Base-by-base conservation (phyloP, 2,797 vertebrate species). In the Tokudaia muenninki region DNA sequence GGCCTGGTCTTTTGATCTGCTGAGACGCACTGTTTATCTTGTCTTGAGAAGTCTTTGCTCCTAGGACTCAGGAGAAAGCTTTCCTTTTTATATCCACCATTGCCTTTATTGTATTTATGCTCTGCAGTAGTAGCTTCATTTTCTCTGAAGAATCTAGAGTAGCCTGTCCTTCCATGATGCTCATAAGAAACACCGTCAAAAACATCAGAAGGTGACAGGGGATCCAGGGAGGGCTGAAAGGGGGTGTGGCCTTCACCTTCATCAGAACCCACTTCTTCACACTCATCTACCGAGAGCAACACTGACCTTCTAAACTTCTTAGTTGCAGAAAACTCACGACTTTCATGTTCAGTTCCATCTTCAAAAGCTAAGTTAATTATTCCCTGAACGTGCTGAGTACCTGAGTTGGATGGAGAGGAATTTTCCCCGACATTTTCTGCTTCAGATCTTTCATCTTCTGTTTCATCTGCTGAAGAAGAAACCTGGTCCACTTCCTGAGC, bases 321-420 rank as follows among this genome's bases (percentile, higher is more conserved):
- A 21, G 98, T 97, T 24, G 99, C 98, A 97, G 99, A 98, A 98
- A 99, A 99, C 75, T 99, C 98, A 0, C 98, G 98, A 95, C 98
- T 98, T 77, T 99, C 99, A 94, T 99, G 99, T 95, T 99, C 99
- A 31, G 98, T 96, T 61, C 98, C 98, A 80, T 99, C 99, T 90
- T 99, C 99, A 88, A 99, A 99, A 41, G 99, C 99, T 75, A 99
- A 98, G 97, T 99, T 99, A 97, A 99, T 97, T 47, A 99, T 99
- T 77, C 99, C 99, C 96, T 99, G 99, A 98, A 99, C 99, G 57
- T 99, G 99, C 4, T 99, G 98, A 44, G 98, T 97, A 8, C 98
- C 98, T 86, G 98, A 97, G 11, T 99, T 99, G 79, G 97, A 74
- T 2, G 98, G 92, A 47, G 89, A 95, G 6, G 98, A 97, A 24